These are phyloP conservation scores for Nannospalax galili DNA, from an alignment of 2,113 vertebrate species.

Conservation along the genomic window DNA sequence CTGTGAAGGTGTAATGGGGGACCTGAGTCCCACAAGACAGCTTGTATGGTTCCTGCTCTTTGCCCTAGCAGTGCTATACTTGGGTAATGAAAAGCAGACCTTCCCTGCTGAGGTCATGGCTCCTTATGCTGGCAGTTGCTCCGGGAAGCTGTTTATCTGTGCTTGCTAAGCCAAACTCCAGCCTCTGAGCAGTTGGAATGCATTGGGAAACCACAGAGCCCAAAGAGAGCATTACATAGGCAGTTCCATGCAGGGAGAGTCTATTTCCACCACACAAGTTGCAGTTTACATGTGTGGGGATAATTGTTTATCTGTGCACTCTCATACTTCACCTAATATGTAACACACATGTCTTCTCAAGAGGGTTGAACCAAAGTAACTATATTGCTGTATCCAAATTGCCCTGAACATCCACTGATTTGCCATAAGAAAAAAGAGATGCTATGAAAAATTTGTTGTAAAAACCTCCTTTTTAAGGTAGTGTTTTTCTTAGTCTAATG, in stretches of 20 bases:
- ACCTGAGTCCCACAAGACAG: constrained; percentile 22
- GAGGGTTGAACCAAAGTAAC: not conserved
- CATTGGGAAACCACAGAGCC: constrained; percentile 72
- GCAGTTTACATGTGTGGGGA: constrained; percentile 23
- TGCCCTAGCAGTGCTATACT: not conserved
- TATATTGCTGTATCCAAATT: not conserved
- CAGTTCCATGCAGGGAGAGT: constrained; percentile 58
- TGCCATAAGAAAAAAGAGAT: not conserved
- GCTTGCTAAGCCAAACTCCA: constrained; percentile 75
- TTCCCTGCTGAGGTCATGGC: constrained; percentile 60
- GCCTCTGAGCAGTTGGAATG: constrained; percentile 74
- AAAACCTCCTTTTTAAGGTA: constrained; percentile 8
- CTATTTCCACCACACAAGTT: constrained; percentile 66
- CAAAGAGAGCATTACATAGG: constrained; percentile 57
- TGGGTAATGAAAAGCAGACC: constrained; percentile 59
- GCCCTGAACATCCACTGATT: not conserved
- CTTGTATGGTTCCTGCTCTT: not conserved
- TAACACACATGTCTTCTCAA: not conserved
- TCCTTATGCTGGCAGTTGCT: constrained; percentile 65
- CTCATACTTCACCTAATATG: constrained; percentile 46
- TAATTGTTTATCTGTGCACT: constrained; percentile 37
- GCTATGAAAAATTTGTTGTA: not conserved
- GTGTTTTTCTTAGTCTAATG: constrained; percentile 20
- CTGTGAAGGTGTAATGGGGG: constrained; percentile 44
- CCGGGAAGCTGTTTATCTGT: constrained; percentile 78